A percentile compares a stretch with the other conserved stretches of the same genome.
phyloP scores from a whole-genome alignment of 2,113 vertebrate species.

The Zosterops hypoxanthus region DNA sequence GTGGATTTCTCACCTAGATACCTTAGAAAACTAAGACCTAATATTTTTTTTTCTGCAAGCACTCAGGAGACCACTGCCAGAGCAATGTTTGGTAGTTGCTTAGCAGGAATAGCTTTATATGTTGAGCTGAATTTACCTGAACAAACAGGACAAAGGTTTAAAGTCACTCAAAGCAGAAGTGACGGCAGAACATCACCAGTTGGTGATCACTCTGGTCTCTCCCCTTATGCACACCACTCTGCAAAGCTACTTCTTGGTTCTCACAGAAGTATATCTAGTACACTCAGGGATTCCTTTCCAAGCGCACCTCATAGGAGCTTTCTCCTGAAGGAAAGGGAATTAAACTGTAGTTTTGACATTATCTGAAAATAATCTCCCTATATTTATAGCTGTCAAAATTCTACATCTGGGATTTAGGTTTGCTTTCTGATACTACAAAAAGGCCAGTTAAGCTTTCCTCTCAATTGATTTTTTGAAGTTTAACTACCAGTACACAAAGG shows the following conservation, averaged over 20 bases:
- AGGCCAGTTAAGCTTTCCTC: constrained; percentile 61
- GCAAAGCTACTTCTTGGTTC: constrained; percentile 48
- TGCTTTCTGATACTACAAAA: constrained; percentile 57
- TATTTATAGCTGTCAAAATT: constrained; percentile 65
- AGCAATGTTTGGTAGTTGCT: background rate
- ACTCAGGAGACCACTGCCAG: background rate
- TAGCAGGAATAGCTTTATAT: background rate
- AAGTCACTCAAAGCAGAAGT: background rate
- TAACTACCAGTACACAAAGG: constrained; percentile 50
- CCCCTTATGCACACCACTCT: background rate
- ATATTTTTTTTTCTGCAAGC: background rate
- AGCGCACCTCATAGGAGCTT: constrained; percentile 37
- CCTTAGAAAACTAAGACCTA: background rate
- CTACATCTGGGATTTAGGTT: constrained; percentile 49
- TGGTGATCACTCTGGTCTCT: background rate
- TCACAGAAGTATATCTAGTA: background rate
- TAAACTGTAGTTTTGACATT: constrained; percentile 34
- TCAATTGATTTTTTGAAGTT: constrained; percentile 69
- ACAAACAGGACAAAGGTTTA: background rate
- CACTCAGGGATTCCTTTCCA: constrained; percentile 73
- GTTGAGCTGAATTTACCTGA: background rate
- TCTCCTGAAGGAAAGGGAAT: constrained; percentile 52
- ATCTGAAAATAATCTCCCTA: constrained; percentile 44
- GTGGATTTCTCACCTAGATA: background rate
- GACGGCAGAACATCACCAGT: background rate